Percentiles rank a stretch among this genome's conserved stretches.
Conservation (phyloP, 2,888 invertebrate genomes). For the Malacosoma neustria region DNA sequence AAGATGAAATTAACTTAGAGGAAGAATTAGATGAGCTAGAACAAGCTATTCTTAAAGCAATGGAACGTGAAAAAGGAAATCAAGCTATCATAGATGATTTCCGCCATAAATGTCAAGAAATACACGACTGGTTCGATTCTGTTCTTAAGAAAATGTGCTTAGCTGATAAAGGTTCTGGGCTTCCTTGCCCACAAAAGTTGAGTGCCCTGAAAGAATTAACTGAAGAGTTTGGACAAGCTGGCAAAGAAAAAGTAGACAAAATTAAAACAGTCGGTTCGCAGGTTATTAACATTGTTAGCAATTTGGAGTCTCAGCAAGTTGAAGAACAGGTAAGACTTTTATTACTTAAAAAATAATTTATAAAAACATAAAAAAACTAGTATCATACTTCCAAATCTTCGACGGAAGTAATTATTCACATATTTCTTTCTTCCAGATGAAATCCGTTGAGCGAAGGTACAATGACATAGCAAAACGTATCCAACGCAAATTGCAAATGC, state of each 20-base stretch:
- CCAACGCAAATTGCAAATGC: conserved; percentile 87
- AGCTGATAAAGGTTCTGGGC: conserved; percentile 88
- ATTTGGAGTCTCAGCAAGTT: conserved; percentile 91
- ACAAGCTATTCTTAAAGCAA: conserved; percentile 79
- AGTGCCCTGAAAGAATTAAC: conserved; percentile 82
- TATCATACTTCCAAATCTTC: no score
- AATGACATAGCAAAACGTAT: conserved; percentile 89
- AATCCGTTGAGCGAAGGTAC: conserved; percentile 87
- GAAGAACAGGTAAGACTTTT: conserved; percentile 83
- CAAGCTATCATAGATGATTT: conserved; percentile 87
- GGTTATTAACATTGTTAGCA: conserved; percentile 87
- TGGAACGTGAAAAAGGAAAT: conserved; percentile 83
- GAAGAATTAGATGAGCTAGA: conserved; percentile 83
- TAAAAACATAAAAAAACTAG: neutral
- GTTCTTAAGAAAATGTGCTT: conserved; percentile 87
- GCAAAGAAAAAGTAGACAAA: conserved; percentile 81
- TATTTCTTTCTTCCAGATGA: conserved; percentile 72
- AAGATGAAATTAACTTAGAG: conserved; percentile 82
- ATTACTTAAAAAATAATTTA: neutral
- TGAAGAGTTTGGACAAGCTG: conserved; percentile 82
- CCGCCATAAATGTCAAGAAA: conserved; percentile 81
- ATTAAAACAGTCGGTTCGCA: conserved; percentile 81
- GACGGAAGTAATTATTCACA: no score
- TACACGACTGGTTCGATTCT: conserved; percentile 88
- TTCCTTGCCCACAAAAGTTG: conserved; percentile 87